Percentiles rank a stretch among this genome's conserved stretches.
Conservation (phyloP, 2,888 invertebrate species). For the Phaonia tiefii region DNA sequence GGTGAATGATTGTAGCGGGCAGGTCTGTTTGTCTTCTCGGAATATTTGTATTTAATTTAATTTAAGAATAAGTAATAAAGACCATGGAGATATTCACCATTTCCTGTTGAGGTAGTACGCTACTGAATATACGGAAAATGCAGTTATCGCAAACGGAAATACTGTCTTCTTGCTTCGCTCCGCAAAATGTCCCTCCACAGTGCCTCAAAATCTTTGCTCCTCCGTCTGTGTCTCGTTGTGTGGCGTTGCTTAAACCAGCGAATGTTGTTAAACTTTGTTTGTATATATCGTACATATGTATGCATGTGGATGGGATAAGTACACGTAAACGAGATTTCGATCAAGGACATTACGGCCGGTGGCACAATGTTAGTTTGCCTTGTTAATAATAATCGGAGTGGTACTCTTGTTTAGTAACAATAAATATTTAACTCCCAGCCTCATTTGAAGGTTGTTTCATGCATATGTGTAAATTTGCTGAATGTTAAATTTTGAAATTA, state of each 20-base stretch:
- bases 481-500: no score
- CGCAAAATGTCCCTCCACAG: constrained; percentile 1
- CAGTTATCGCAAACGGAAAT: constrained; percentile 54
- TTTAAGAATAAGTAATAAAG: constrained; percentile 12
- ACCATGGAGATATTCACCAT: neutral
- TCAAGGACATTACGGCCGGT: no score
- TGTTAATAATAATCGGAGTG: no score
- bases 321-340: no score
- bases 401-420: no score
- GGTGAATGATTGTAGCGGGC: neutral
- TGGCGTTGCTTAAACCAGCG: neutral
- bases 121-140: constrained; percentile 28
- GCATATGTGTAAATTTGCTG: no score
- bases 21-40: constrained; percentile 5
- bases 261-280: no score
- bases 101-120: constrained; percentile 4
- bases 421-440: no score
- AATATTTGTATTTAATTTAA: constrained; percentile 35
- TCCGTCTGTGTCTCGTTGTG: constrained; percentile 24
- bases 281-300: no score
- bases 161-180: constrained; percentile 7
- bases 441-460: no score
- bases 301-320: no score
- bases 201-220: constrained; percentile 33
- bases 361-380: no score